These are phyloP conservation scores for Charaxes varanes DNA, from an alignment of 1,140 invertebrate genomes.

Conservation along the genomic window DNA sequence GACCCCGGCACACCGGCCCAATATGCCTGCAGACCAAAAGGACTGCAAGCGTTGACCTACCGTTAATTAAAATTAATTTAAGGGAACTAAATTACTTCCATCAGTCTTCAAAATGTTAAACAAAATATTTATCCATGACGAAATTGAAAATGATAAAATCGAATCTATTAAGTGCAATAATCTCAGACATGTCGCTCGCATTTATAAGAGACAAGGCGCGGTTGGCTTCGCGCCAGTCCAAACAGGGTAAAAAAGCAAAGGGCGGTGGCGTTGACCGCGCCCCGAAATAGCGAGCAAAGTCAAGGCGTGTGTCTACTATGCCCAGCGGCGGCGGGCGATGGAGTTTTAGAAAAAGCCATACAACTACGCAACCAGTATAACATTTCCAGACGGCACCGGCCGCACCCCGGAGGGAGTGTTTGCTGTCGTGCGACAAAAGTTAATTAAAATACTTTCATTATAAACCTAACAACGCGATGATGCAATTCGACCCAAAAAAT, in stretches of 20 bases:
- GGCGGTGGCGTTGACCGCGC: conserved; percentile 60
- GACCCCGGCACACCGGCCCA: too few species aligned
- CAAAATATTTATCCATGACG: too few species aligned
- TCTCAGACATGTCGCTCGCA: conserved; percentile 16
- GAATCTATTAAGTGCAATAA: too few species aligned
- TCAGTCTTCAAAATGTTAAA: too few species aligned
- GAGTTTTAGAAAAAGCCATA: conserved; percentile 7
- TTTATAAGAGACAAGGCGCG: conserved; percentile 43
- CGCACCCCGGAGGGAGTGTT: conserved; percentile 18
- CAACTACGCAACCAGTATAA: conserved; percentile 4
- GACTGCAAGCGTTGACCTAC: too few species aligned
- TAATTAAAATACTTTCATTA: conserved; percentile 16
- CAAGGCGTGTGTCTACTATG: conserved; percentile 53
- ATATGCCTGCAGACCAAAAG: too few species aligned
- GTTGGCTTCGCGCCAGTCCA: conserved; percentile 63
- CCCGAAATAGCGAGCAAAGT: conserved; percentile 66
- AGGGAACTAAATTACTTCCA: too few species aligned
- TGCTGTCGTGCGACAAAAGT: conserved; percentile 7
- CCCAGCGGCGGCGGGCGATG: conserved; percentile 15
- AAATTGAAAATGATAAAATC: too few species aligned
- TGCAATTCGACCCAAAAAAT: conserved; percentile 9
- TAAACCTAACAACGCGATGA: conserved; percentile 1
- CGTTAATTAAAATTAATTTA: too few species aligned
- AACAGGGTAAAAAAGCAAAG: conserved; percentile 68
- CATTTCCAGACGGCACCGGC: conserved; percentile 3